Base-by-base conservation (phyloP, 2,113 vertebrate species). In the Todiramphus saurophagus region DNA sequence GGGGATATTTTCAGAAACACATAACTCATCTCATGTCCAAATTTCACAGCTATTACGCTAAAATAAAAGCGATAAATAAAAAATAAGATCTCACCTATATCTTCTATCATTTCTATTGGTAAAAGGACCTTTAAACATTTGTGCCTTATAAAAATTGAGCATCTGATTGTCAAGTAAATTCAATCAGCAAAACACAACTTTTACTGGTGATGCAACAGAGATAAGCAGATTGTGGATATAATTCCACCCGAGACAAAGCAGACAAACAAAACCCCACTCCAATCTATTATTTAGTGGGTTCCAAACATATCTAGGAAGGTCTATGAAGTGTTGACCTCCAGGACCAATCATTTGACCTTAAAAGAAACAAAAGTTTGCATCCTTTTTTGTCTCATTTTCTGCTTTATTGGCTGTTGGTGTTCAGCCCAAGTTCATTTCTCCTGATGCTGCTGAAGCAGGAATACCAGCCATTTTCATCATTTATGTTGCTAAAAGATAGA, bases 401-500 rank as follows among this genome's bases (percentile, higher is more conserved):
- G 1, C 85, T 93, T 88, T 27, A 20, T 59, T 75, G 25, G 85
- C 72, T 25, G 6, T 20, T 83, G 67, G 44, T 21, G 46, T 10
- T 10, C 67, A 44, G 67, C 63, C 72, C 31, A 80, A 88, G 83
- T 83, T 88, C 58, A 41, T 53, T 63, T 63, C 55, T 23, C 17
- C 3, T 1, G 10, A 44, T 48, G 46, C 73, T 13, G 73, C 92
- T 30, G 30, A 0, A 11, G 17, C 12, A 37, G 83, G 50, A 77
- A 3, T 5, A 14, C 19, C 63, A 33, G 3, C 67, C 23, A 1
- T 20, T 15, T 24, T 24, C 68, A 28, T 13, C 3, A 63, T 16
- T 69, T 5, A 4, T 16, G 68, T 84, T 31, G 0, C 2, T 21
- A 5, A 2, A 8, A 6, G 0, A 2, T 8, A 4, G 1, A 3